phyloP scores from a whole-genome alignment of 2,888 invertebrate species.

The Taphrorychus bicolor region DNA sequence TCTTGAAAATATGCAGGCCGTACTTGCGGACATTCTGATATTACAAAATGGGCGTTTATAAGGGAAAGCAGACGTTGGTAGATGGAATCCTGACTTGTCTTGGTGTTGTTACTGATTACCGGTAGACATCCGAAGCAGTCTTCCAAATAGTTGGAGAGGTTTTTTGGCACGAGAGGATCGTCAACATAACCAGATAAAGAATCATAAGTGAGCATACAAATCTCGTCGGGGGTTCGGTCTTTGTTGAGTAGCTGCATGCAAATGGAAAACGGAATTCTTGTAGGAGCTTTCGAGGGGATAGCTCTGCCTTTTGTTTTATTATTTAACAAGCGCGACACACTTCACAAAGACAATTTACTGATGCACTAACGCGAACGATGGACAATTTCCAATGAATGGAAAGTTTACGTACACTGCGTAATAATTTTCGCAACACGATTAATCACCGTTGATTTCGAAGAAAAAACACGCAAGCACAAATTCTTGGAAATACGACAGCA shows the following conservation, averaged over 20 bases:
- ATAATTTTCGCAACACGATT: not conserved
- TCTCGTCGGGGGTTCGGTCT: slow-evolving; percentile 7
- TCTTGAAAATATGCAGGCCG: slow-evolving; percentile 69
- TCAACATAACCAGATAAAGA: slow-evolving; percentile 35
- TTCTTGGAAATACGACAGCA: too few species aligned
- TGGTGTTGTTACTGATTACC: slow-evolving; percentile 15
- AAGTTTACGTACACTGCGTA: not conserved
- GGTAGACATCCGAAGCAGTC: slow-evolving; percentile 19
- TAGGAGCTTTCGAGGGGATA: not conserved
- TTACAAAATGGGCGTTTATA: slow-evolving; percentile 58
- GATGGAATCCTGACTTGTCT: slow-evolving; percentile 2
- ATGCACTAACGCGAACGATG: not conserved
- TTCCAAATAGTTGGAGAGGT: slow-evolving; percentile 24
- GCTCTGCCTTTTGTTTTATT: not conserved
- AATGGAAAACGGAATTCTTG: slow-evolving; percentile 8
- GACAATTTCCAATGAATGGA: too few species aligned
- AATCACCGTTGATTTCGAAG: not conserved
- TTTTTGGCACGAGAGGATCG: slow-evolving; percentile 15
- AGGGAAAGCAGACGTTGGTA: slow-evolving; percentile 14
- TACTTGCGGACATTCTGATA: slow-evolving; percentile 73
- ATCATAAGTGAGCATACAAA: slow-evolving; percentile 32
- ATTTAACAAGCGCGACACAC: not conserved
- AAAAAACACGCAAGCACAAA: not conserved
- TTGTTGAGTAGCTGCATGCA: slow-evolving; percentile 34
- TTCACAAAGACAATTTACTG: not conserved